phyloP scores from a whole-genome alignment of 2,113 vertebrate species.

The Barnardius zonarius region DNA sequence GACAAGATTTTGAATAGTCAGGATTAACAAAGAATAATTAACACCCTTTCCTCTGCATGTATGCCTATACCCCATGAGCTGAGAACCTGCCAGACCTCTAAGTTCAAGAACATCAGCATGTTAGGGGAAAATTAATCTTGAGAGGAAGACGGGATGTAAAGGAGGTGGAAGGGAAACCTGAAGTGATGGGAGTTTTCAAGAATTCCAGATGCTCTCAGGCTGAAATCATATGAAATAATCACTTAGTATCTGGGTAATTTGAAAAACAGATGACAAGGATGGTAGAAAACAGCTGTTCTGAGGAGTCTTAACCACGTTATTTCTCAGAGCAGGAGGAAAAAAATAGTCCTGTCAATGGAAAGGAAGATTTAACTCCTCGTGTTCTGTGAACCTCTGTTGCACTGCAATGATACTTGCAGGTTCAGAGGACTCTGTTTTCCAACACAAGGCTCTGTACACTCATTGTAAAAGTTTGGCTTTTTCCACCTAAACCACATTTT shows the following conservation, averaged over 20 bases:
- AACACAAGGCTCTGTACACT: not conserved
- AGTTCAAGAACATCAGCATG: not conserved
- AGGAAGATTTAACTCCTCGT: conserved; percentile 19
- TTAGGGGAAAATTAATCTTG: not conserved
- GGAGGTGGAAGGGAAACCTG: not conserved
- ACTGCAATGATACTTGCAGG: not conserved
- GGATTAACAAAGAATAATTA: not conserved
- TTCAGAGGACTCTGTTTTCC: not conserved
- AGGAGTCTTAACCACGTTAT: conserved; percentile 49
- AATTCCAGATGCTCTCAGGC: conserved; percentile 62
- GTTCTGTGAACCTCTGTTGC: not conserved
- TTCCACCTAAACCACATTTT: not conserved
- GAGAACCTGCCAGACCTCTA: not conserved
- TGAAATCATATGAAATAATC: conserved; percentile 73
- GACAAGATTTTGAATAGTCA: not conserved
- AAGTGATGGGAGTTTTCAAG: not conserved
- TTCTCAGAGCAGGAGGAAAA: conserved; percentile 38
- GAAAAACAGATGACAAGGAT: conserved; percentile 71
- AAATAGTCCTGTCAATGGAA: conserved; percentile 1
- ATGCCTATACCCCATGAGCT: not conserved
- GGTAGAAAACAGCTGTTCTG: conserved; percentile 71
- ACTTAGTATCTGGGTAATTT: conserved; percentile 75
- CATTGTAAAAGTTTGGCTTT: not conserved
- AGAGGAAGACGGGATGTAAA: conserved; percentile 25
- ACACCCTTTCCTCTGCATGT: not conserved